Evolutionary conservation across 2,888 invertebrate species (phyloP), one percentile per base, ranked within the genome.

Genomic region (Lithophane leautieri): DNA sequence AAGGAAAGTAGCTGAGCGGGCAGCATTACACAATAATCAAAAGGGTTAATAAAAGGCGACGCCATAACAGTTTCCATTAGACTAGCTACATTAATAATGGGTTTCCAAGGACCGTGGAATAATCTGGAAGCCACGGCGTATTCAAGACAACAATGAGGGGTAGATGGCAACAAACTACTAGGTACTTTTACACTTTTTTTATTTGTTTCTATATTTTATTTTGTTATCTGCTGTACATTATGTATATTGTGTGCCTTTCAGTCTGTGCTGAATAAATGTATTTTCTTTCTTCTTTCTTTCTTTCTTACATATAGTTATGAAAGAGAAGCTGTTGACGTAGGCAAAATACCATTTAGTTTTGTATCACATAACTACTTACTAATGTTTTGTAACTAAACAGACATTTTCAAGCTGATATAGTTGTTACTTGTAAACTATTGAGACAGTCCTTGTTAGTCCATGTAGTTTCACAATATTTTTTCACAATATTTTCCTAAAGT

Each of bases 21-120:
- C 71, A 82, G n/a, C 63, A 50, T 76, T 47, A 50, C 63, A 70
- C 77, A 74, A 74, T 66, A 83, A 83, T 40, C 74, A 81, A 78
- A 70, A 47, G 66, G 80, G 65, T 83, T 76, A 82, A 85, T 88
- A 82, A 83, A 85, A 88, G 79, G 44, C 71, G 72, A 73, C 71
- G 68, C 70, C 70, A 77, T 81, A 80, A 78, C 72, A 82, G 65
- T 82, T 87, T 85, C 85, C 84, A 88, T 87, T 88, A 88, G 63
- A 69, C 74, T 76, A 70, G 72, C 73, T 82, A 85, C 83, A 84
- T 82, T 85, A 85, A 82, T 87, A 88, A 86, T 78, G 76, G 75
- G 54, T 65, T 78, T 78, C 34, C 65, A 70, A 81, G 82, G 66
- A 79, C 77, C 82, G 67, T 73, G 70, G 65, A 81, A 77, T 79